A percentile compares a stretch with the other conserved stretches of the same genome.
phyloP scores from a whole-genome alignment of 2,113 vertebrate genomes.

The Formicarius rufipectus region DNA sequence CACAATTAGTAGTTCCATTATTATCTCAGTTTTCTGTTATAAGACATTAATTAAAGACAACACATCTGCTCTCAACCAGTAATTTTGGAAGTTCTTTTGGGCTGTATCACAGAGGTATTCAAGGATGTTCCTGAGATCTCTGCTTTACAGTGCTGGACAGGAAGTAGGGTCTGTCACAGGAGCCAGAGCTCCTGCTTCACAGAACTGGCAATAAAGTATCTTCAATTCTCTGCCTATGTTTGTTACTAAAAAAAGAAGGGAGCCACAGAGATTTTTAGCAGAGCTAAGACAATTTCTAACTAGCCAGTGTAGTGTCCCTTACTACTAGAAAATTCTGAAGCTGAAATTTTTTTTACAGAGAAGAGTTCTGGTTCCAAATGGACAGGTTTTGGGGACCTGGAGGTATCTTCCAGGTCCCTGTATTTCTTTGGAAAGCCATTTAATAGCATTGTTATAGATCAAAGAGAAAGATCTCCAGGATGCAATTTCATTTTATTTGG shows the following conservation, averaged over 20 bases:
- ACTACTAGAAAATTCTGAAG: background rate
- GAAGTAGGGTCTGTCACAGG: background rate
- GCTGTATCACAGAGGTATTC: rapidly evolving
- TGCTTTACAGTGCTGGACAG: background rate
- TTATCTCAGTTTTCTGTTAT: background rate
- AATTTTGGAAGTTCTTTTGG: background rate
- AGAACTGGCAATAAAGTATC: background rate
- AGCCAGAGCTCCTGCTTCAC: background rate
- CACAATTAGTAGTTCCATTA: background rate
- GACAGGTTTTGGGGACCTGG: background rate
- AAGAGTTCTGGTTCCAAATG: background rate
- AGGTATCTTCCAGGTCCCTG: background rate
- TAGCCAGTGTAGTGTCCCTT: rapidly evolving
- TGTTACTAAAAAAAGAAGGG: background rate
- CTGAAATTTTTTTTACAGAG: background rate
- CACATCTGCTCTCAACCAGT: background rate
- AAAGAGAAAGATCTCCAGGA: background rate
- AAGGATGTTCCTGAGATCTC: background rate
- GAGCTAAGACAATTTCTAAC: background rate
- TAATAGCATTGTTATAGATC: background rate
- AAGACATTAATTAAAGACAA: background rate
- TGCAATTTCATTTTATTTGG: background rate
- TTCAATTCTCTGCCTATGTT: background rate
- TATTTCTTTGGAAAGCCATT: background rate
- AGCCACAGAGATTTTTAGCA: background rate